phyloP scores from a whole-genome alignment of 2,888 invertebrate species.

The Rhimphoctona megacephalus region DNA sequence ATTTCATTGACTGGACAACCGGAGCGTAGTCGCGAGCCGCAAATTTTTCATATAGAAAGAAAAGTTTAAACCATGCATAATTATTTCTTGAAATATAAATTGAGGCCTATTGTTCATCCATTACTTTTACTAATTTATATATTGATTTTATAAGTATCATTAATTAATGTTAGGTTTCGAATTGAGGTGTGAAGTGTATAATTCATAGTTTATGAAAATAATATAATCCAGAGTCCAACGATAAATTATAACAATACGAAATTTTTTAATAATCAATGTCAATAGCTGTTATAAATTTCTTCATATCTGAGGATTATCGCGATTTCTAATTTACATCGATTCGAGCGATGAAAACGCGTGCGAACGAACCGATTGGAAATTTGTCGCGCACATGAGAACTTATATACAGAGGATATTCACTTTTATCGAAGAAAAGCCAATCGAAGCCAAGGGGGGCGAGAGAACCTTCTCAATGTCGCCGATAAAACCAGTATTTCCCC shows the following conservation, averaged over 20 bases:
- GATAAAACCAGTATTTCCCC: slow-evolving; percentile 64
- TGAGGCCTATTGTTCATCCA: no score
- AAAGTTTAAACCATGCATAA: not conserved
- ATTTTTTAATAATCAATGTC: not conserved
- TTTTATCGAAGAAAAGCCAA: slow-evolving; percentile 52
- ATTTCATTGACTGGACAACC: not conserved
- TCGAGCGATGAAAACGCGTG: not conserved
- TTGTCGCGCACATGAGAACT: slow-evolving; percentile 33
- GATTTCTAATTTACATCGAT: not conserved
- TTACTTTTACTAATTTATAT: no score
- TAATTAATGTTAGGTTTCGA: not conserved
- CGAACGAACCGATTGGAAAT: not conserved
- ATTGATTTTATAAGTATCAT: not conserved
- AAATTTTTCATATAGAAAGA: not conserved
- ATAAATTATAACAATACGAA: not conserved
- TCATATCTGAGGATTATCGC: not conserved
- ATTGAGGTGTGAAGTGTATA: not conserved
- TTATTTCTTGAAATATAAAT: not conserved
- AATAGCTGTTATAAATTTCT: not conserved
- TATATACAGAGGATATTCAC: slow-evolving; percentile 12
- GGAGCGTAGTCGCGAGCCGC: not conserved
- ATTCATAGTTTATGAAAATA: no score
- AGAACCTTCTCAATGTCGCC: slow-evolving; percentile 64
- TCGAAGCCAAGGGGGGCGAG: slow-evolving; percentile 20
- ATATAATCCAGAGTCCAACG: not conserved